phyloP scores from a whole-genome alignment of 2,888 invertebrate genomes.

The Idaea dimidiata region DNA sequence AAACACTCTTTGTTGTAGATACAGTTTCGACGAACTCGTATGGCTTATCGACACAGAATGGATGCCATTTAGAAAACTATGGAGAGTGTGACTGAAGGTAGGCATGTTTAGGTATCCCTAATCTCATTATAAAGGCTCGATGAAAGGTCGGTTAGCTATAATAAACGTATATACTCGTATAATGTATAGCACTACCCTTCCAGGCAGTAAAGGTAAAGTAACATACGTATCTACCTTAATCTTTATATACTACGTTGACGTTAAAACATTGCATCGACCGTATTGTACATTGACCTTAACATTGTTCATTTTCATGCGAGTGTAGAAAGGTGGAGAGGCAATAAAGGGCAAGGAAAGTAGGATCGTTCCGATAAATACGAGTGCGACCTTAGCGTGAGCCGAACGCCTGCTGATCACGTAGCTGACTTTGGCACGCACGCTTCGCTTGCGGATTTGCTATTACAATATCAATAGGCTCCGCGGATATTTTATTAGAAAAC shows the following conservation, averaged over 20 bases:
- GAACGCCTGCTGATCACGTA: constrained; percentile 59
- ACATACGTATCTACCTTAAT: constrained; percentile 13
- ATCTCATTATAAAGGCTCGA: constrained; percentile 1
- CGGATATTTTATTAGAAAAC: constrained; percentile 24
- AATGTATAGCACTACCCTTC: neutral
- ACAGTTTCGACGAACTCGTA: neutral
- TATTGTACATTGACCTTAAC: constrained; percentile 55
- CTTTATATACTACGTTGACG: constrained; percentile 17
- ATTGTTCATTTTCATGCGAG: constrained; percentile 50
- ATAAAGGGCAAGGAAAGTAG: constrained; percentile 58
- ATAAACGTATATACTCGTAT: neutral
- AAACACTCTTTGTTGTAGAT: neutral
- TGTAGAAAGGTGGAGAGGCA: constrained; percentile 52
- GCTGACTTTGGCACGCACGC: constrained; percentile 50
- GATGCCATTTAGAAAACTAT: neutral
- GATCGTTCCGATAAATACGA: constrained; percentile 62
- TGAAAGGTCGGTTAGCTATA: constrained; percentile 1
- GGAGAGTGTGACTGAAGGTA: neutral
- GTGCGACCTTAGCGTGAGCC: constrained; percentile 70
- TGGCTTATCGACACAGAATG: neutral
- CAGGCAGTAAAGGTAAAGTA: neutral
- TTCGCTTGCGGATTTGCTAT: constrained; percentile 49
- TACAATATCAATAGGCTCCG: constrained; percentile 50
- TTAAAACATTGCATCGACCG: constrained; percentile 21
- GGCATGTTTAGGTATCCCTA: neutral